Conservation (phyloP, 2,113 vertebrate genomes). For the Cyphomyrus plagiostoma region DNA sequence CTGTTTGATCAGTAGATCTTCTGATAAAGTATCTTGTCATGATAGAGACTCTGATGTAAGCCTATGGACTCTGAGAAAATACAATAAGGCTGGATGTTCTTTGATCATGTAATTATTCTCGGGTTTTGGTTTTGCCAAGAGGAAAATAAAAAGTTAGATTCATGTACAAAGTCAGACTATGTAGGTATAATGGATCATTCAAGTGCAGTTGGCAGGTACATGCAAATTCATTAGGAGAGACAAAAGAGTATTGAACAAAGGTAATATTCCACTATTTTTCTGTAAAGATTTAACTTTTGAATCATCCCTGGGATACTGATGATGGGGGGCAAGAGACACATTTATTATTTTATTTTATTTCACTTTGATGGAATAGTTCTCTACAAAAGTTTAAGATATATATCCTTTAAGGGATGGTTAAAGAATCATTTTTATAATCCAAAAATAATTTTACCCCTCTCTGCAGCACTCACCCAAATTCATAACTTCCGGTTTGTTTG, state of each 20-base stretch:
- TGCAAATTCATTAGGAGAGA: neutral
- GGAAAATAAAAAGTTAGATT: conserved; percentile 9
- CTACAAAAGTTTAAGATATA: neutral
- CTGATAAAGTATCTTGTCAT: conserved; percentile 1
- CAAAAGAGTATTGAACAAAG: neutral
- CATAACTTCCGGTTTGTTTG: neutral
- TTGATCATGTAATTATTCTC: neutral
- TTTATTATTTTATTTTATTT: neutral
- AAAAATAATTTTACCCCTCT: neutral
- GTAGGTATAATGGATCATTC: neutral
- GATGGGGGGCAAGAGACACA: neutral
- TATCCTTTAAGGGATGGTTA: neutral
- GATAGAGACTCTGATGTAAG: neutral
- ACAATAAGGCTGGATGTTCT: neutral
- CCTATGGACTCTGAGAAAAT: neutral
- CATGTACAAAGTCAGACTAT: neutral
- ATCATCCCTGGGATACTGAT: neutral
- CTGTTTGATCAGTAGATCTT: neutral
- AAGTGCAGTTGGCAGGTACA: neutral
- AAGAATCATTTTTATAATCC: neutral
- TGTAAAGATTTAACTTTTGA: neutral
- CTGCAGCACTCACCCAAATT: neutral
- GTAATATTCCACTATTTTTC: neutral
- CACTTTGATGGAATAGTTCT: neutral
- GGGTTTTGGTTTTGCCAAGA: neutral